phyloP scores from a whole-genome alignment of 2,888 invertebrate species.

The Rhagonycha lutea region DNA sequence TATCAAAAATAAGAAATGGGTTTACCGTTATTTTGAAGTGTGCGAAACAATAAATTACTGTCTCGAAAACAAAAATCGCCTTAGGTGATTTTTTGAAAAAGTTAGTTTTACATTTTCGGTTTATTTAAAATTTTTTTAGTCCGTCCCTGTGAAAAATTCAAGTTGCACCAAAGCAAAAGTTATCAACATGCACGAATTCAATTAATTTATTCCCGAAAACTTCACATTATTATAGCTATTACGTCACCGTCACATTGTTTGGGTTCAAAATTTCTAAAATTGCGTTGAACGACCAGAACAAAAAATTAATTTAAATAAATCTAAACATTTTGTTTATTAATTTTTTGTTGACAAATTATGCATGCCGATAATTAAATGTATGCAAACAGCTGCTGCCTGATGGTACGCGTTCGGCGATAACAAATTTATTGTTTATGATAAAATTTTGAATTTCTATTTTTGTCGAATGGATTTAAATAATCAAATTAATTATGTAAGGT shows the following conservation, averaged over 20 bases:
- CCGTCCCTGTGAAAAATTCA: no score
- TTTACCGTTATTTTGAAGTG: no score
- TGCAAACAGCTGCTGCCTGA: neutral
- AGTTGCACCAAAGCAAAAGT: neutral
- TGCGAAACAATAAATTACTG: no score
- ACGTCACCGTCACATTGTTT: neutral
- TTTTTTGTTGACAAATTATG: neutral
- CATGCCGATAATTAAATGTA: neutral
- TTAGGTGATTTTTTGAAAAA: no score
- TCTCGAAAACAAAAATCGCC: no score
- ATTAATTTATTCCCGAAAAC: neutral
- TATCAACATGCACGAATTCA: neutral
- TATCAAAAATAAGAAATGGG: no score
- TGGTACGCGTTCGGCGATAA: neutral
- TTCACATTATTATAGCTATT: neutral
- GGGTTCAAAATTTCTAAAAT: neutral
- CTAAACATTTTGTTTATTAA: neutral
- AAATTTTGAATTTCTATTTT: neutral
- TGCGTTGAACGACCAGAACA: neutral
- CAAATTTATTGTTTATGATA: neutral
- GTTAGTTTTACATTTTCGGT: no score
- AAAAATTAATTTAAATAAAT: neutral
- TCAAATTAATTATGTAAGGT: neutral
- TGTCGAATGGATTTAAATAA: neutral
- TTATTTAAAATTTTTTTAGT: no score